These are phyloP conservation scores for Portevinia maculata DNA, from an alignment of 2,888 invertebrate genomes.

Conservation along the genomic window DNA sequence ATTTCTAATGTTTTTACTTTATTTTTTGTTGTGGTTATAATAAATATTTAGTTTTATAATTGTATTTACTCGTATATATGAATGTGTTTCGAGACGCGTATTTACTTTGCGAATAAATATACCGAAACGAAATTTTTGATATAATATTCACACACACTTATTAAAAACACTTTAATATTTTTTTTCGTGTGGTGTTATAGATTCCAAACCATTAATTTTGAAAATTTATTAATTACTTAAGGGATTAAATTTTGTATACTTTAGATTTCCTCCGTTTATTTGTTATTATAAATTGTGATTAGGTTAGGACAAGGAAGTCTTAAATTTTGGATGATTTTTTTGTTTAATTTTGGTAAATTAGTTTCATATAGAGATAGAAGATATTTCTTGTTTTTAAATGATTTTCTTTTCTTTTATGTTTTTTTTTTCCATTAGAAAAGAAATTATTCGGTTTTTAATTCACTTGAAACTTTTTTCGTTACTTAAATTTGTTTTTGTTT, in stretches of 20 bases:
- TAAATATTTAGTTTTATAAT: conserved; percentile 14
- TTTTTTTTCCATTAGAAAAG: conserved; percentile 33
- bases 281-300: conserved; percentile 56
- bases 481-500: conserved; percentile 33
- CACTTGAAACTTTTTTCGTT: conserved; percentile 52
- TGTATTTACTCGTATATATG: conserved; percentile 29
- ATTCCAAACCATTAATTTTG: conserved; percentile 83
- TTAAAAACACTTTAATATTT: conserved; percentile 53
- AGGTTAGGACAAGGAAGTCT: conserved; percentile 48
- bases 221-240: conserved; percentile 81
- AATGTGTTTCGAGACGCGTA: conserved; percentile 68
- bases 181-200: conserved; percentile 79
- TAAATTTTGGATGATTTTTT: conserved; percentile 68
- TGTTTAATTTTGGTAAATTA: conserved; percentile 63
- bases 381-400: conserved; percentile 26
- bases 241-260: conserved; percentile 79
- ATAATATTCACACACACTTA: conserved; percentile 66
- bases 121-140: conserved; percentile 82
- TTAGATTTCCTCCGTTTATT: conserved; percentile 73
- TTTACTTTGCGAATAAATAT: conserved; percentile 75
- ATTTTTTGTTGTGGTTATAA: conserved; percentile 13
- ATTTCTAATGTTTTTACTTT: conserved; percentile 50
- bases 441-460: conserved; percentile 17
- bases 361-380: conserved; percentile 41
- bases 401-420: conserved; percentile 24